Evolutionary conservation across 2,797 vertebrate genomes (phyloP), one percentile per base, ranked within the genome.

Genomic region (Pelobates cultripes): DNA sequence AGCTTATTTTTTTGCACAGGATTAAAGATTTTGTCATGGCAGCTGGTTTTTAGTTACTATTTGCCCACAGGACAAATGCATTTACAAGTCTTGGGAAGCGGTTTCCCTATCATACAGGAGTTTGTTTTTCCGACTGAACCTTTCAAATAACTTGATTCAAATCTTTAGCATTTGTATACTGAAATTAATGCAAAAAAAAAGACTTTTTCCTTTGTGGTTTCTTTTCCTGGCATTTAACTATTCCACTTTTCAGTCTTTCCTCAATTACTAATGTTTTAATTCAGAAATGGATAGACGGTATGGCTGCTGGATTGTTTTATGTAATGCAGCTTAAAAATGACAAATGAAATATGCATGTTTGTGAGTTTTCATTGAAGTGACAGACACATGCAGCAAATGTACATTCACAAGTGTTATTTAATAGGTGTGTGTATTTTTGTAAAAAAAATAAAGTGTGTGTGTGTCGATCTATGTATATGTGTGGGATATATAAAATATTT

Each of bases 41-140:
- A 83, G 82, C 82, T 83, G 82, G 82, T 83, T 83, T 83, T 83
- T 63, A 83, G 82, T 83, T 79, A 77, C 82, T 83, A 83, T 66
- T 79, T 83, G 82, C 82, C 82, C 77, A 79, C 82, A 67, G 82
- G 82, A 83, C 82, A 83, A 83, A 83, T 83, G 71, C 82, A 83
- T 83, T 83, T 83, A 83, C 66, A 79, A 83, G 68, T 78, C 77
- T 75, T 75, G 81, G 43, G 81, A 78, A 78, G 81, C 67, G 9
- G 72, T 83, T 75, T 70, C 72, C 73, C 71, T 75, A 75, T 83
- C 55, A 75, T 75, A 75, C 71, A 75, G 43, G 70, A 74, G 82
- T 79, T 79, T 83, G 66, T 75, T 83, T 83, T 83, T 79, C 77
- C n/a, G 67, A 75, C 71, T 57, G n/a, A 43, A 53, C 51, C 57